Evolutionary conservation across 1,140 invertebrate genomes (phyloP).

Genomic region (Mylabris phalerata): DNA sequence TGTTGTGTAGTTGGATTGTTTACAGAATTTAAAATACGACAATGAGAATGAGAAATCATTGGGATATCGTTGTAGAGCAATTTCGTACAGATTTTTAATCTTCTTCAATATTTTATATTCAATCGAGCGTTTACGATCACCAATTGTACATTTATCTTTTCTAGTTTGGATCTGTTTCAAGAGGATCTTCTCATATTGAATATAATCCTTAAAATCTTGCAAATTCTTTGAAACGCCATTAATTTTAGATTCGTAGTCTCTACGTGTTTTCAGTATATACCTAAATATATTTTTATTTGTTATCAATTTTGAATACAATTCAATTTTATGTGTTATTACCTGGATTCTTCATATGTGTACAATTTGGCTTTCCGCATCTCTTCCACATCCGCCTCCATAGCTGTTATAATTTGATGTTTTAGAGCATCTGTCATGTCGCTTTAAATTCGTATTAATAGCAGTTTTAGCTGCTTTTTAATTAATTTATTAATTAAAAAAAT

Average conservation of each 20-base stretch:
- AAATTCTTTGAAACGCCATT: constrained; percentile 24
- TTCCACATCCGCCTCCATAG: too few species aligned
- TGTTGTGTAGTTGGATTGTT: constrained; percentile 18
- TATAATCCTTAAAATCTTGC: constrained; percentile 27
- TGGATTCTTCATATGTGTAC: too few species aligned
- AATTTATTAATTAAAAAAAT: too few species aligned
- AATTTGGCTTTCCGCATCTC: too few species aligned
- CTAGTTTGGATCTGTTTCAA: constrained; percentile 21
- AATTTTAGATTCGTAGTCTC: constrained; percentile 27
- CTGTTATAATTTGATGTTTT: too few species aligned
- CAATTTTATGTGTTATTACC: too few species aligned
- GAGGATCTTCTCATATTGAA: constrained; percentile 26
- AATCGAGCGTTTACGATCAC: constrained; percentile 23
- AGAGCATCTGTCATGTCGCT: too few species aligned
- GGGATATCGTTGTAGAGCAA: constrained; percentile 24
- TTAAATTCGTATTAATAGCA: too few species aligned
- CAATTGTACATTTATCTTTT: constrained; percentile 18
- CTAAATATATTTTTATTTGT: constrained; percentile 11
- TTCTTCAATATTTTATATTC: constrained; percentile 28
- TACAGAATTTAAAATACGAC: constrained; percentile 32
- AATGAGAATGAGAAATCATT: constrained; percentile 24
- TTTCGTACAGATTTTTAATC: constrained; percentile 29
- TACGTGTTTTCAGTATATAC: constrained; percentile 23
- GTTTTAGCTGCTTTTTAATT: too few species aligned
- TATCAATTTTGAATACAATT: too few species aligned